These are phyloP conservation scores for Caenorhabditis inopinata DNA, from an alignment of 1,140 invertebrate genomes.

Conservation along the genomic window DNA sequence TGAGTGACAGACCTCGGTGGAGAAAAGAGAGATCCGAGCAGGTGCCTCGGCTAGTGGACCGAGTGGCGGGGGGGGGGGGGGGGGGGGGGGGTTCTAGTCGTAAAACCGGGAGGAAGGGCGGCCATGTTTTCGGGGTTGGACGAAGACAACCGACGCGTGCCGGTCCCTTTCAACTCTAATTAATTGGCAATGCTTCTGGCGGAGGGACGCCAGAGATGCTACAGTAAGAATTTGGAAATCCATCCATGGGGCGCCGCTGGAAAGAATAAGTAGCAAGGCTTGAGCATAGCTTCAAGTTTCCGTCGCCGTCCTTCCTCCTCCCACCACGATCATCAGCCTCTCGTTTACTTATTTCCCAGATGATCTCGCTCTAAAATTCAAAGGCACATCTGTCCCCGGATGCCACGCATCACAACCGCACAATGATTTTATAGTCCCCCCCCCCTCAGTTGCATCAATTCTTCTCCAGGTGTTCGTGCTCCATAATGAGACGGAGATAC, in stretches of 20 bases:
- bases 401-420: background rate
- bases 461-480: background rate
- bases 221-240: too few species aligned
- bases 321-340: too few species aligned
- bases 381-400: background rate
- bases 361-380: background rate
- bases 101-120: background rate
- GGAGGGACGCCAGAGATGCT: background rate
- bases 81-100: background rate
- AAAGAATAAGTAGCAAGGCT: too few species aligned
- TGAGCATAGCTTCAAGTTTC: too few species aligned
- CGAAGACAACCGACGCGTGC: background rate
- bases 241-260: too few species aligned
- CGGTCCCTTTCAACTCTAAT: conserved; percentile 26
- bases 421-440: background rate
- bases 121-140: background rate
- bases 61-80: background rate
- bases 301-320: too few species aligned
- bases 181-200: too few species aligned
- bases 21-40: background rate
- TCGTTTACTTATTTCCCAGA: too few species aligned
- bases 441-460: too few species aligned
- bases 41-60: too few species aligned
- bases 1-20: background rate
- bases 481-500: background rate